These are phyloP conservation scores for Sinonovacula constricta DNA, from an alignment of 1,140 invertebrate genomes.

Conservation along the genomic window DNA sequence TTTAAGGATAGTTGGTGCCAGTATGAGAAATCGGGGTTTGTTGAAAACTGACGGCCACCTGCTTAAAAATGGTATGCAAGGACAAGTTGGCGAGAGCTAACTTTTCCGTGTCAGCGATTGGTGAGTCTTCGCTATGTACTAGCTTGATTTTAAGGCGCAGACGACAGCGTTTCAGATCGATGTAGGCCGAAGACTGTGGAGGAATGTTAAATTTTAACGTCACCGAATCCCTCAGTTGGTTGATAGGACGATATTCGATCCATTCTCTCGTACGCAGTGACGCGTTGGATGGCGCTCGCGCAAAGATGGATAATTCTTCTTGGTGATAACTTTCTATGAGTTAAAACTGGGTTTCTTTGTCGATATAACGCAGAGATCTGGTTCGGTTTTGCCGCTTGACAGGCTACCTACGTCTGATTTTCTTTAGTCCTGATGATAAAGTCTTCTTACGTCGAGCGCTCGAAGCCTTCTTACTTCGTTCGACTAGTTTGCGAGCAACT, in stretches of 20 bases:
- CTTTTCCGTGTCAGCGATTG: not conserved
- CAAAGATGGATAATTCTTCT: constrained; percentile 37
- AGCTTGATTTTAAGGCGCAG: not conserved
- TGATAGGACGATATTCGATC: constrained; percentile 46
- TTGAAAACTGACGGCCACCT: constrained; percentile 28
- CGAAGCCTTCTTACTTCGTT: too few species aligned
- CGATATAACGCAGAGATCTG: not conserved
- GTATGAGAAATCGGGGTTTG: constrained; percentile 29
- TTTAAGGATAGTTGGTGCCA: constrained; percentile 51
- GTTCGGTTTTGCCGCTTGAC: not conserved
- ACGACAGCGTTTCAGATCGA: not conserved
- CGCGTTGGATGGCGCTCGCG: constrained; percentile 13
- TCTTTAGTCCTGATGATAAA: not conserved
- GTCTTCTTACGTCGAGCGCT: constrained; percentile 7
- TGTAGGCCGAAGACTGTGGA: not conserved
- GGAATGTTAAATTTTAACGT: constrained; percentile 29
- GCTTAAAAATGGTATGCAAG: constrained; percentile 20
- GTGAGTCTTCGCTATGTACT: not conserved
- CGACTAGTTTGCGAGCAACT: too few species aligned
- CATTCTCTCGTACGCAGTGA: constrained; percentile 27
- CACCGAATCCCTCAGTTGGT: constrained; percentile 16
- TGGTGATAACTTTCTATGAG: not conserved
- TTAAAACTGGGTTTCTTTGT: not conserved
- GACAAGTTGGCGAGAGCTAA: constrained; percentile 22
- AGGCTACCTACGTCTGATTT: not conserved